Percentiles rank a stretch among this genome's conserved stretches.
Conservation (phyloP, 2,888 invertebrate genomes). For the Aphodius sticticus region DNA sequence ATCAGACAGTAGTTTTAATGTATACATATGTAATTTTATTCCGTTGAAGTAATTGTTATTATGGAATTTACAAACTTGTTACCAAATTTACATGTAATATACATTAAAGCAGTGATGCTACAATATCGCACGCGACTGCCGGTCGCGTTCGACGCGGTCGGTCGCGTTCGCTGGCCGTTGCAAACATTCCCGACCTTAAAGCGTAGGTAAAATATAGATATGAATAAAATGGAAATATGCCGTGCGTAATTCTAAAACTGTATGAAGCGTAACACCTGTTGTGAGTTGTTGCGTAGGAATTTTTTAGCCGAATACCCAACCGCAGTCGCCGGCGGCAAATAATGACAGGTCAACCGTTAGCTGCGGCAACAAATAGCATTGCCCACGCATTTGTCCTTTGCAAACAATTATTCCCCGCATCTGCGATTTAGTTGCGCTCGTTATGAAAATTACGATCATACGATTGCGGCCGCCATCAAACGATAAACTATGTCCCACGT, state of each 20-base stretch:
- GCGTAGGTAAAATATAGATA: background rate
- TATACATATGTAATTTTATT: too few relatives aligned
- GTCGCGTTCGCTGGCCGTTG: too few relatives aligned
- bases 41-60: too few relatives aligned
- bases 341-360: background rate
- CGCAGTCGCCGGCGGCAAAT: background rate
- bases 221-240: background rate
- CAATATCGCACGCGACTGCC: too few relatives aligned
- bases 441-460: too few relatives aligned
- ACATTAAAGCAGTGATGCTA: too few relatives aligned
- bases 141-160: too few relatives aligned
- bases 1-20: too few relatives aligned
- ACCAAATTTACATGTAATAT: too few relatives aligned
- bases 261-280: background rate
- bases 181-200: too few relatives aligned
- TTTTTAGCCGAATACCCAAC: background rate
- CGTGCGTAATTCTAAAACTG: background rate
- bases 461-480: background rate
- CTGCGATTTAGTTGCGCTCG: too few relatives aligned
- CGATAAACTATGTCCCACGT: background rate
- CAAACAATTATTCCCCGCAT: background rate
- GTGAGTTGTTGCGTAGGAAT: background rate
- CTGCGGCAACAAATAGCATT: background rate
- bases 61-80: too few relatives aligned
- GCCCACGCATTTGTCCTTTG: background rate